A percentile compares a stretch with the other conserved stretches of the same genome.
These are phyloP conservation scores for Eciton burchellii DNA, from an alignment of 1,140 invertebrate species.

Conservation along the genomic window DNA sequence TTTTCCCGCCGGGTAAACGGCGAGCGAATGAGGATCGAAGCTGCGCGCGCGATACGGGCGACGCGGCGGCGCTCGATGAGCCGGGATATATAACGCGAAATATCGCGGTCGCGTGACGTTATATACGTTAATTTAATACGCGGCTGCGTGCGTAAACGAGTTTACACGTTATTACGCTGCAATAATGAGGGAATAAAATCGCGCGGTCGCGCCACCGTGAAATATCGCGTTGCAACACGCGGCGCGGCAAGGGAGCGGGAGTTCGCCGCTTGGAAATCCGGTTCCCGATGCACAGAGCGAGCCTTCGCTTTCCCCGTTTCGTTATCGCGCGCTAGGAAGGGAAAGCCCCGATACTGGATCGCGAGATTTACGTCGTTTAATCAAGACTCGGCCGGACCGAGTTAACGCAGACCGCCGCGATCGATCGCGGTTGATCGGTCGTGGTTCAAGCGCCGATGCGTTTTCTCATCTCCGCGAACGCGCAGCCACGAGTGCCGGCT, in stretches of 20 bases:
- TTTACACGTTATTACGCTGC: constrained; percentile 51
- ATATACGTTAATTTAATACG: constrained; percentile 57
- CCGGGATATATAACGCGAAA: constrained; percentile 33
- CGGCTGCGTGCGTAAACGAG: constrained; percentile 4
- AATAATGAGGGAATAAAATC: constrained; percentile 54
- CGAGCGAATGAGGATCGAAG: constrained; percentile 38
- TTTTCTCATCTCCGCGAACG: constrained; percentile 12
- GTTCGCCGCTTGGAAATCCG: too few species aligned
- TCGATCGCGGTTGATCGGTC: neutral
- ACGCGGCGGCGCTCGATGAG: neutral
- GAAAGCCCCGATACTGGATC: constrained; percentile 35
- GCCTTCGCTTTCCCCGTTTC: too few species aligned
- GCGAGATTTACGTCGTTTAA: constrained; percentile 36
- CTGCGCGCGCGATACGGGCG: constrained; percentile 13
- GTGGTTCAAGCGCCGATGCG: too few species aligned
- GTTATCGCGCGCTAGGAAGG: constrained; percentile 54
- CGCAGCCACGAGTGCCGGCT: neutral
- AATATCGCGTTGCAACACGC: constrained; percentile 62
- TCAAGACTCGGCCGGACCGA: constrained; percentile 4
- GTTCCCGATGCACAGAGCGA: too few species aligned
- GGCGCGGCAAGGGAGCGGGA: constrained; percentile 38
- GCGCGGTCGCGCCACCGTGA: constrained; percentile 44
- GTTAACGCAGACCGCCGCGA: constrained; percentile 42
- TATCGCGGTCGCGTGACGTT: constrained; percentile 19
- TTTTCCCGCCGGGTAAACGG: neutral